Evolutionary conservation across 2,113 vertebrate genomes (phyloP), one percentile per base, ranked within the genome.

Genomic region (Myiagra hebetior): DNA sequence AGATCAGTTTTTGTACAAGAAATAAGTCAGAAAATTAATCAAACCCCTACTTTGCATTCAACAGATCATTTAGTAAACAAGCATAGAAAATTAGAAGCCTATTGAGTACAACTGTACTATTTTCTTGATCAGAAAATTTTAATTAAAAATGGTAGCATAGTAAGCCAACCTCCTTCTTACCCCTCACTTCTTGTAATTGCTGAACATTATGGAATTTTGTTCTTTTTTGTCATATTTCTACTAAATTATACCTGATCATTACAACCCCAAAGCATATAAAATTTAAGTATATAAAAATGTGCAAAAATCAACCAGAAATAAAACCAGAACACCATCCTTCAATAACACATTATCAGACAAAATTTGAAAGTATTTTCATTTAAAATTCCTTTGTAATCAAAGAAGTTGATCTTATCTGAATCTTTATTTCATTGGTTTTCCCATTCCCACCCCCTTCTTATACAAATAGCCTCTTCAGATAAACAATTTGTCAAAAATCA

Each of bases 21-120:
- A 91, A 28, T 35, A 88, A 92, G 72, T 87, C 70, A 67, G 57
- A 75, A 91, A 82, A 94, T 91, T 16, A 91, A 79, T 95, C 72
- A 94, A 93, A 79, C 11, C 22, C 24, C 30, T 90, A 16, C 67
- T 94, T 93, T 70, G 37, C 47, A 88, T 96, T 87, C 85, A 94
- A 59, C 67, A 90, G 67, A 88, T 86, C 37, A 70, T 94, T 93
- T 91, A 67, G 75, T 90, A 95, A 95, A 94, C 78, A 96, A 96
- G 90, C 68, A 80, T 63, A 55, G 55, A 91, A 89, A 97, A 96
- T 95, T 87, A 94, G 85, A 87, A 90, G 35, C 67, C 24, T 81
- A 77, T 88, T 97, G 93, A 93, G 89, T 85, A 91, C 80, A 95
- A 91, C 35, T 78, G 20, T 56, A 87, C 23, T 82, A 28, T 77